A percentile compares a stretch with the other conserved stretches of the same genome.
phyloP scores from a whole-genome alignment of 2,113 vertebrate genomes.

The Mohoua ochrocephala region DNA sequence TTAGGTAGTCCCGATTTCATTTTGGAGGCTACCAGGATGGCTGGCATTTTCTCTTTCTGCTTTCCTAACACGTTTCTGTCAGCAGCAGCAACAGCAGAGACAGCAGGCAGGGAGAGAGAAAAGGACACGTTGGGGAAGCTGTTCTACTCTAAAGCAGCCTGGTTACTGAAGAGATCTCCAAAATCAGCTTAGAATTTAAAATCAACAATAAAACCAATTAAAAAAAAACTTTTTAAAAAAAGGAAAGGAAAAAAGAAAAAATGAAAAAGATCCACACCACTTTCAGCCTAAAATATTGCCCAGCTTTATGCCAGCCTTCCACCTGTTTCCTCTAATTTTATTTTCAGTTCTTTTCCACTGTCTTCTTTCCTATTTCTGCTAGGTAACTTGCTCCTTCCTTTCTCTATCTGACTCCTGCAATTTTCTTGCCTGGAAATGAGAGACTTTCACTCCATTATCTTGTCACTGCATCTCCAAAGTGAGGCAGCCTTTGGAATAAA shows the following conservation, averaged over 20 bases:
- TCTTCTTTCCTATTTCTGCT: conserved; percentile 32
- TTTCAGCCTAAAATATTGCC: neutral
- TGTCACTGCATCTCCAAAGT: conserved; percentile 62
- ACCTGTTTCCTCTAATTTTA: conserved; percentile 45
- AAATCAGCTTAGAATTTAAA: neutral
- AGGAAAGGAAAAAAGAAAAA: neutral
- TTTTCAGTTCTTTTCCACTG: conserved; percentile 21
- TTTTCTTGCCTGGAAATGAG: conserved; percentile 37
- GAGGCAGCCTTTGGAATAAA: neutral
- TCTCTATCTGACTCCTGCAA: conserved; percentile 27
- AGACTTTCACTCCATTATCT: conserved; percentile 70
- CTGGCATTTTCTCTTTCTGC: conserved; percentile 88
- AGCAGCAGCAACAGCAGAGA: conserved; percentile 66
- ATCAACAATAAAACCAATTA: neutral
- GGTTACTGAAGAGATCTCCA: neutral
- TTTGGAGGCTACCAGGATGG: conserved; percentile 92
- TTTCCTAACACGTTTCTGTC: conserved; percentile 75
- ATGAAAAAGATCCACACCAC: neutral
- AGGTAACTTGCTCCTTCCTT: conserved; percentile 42
- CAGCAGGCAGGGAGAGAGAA: conserved; percentile 53
- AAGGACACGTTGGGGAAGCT: conserved; percentile 41
- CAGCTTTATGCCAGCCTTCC: conserved; percentile 16
- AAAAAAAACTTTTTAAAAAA: neutral
- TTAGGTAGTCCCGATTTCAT: conserved; percentile 98
- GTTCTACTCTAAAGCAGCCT: neutral